Evolutionary conservation across 2,888 invertebrate genomes (phyloP).

Genomic region (Rhabditoides inermis): DNA sequence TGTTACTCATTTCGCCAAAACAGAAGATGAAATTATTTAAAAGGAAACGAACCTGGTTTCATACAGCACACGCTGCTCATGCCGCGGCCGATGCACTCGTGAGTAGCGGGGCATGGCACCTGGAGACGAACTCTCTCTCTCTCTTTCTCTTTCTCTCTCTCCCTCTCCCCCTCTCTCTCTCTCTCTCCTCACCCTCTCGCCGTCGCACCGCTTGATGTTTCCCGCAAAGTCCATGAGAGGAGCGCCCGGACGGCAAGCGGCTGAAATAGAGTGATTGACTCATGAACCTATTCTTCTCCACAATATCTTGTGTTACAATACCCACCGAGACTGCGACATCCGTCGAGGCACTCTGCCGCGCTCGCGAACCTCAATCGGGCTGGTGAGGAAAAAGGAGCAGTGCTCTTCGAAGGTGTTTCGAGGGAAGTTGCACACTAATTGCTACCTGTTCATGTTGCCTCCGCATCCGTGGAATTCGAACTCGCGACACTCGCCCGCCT

Average conservation of each 20-base stretch:
- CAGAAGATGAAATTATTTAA: neutral
- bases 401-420: no score
- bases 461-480: slow-evolving; percentile 41
- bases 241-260: slow-evolving; percentile 34
- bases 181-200: neutral
- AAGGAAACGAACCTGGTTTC: slow-evolving; percentile 22
- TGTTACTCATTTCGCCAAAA: no score
- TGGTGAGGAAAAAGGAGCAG: no score
- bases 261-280: no score
- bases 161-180: neutral
- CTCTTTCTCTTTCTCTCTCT: neutral
- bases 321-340: slow-evolving; percentile 31
- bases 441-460: no score
- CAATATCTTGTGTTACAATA: no score
- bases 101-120: no score
- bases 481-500: slow-evolving; percentile 34
- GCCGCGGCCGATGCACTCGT: slow-evolving; percentile 30
- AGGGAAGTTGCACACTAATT: no score
- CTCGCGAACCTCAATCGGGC: no score
- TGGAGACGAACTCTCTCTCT: no score
- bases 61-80: slow-evolving; percentile 35
- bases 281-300: no score
- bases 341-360: slow-evolving; percentile 34
- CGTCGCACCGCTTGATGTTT: slow-evolving; percentile 35
- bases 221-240: slow-evolving; percentile 42